Percentiles rank a stretch among this genome's conserved stretches.
Evolutionary conservation across 2,888 invertebrate species (phyloP).

Genomic region (Drosophila tripunctata): DNA sequence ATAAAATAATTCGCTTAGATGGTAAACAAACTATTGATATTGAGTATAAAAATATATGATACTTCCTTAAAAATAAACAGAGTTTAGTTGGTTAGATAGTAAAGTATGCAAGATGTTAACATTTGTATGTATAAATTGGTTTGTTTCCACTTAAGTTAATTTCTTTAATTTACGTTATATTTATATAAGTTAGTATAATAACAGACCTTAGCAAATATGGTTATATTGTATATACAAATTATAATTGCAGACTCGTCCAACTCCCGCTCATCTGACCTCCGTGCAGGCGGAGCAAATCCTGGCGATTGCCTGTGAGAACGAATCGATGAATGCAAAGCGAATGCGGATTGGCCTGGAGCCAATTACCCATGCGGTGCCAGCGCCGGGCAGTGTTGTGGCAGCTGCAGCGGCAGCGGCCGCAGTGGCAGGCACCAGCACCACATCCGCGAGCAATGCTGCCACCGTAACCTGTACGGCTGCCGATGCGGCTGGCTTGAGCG

Average conservation of each 20-base stretch:
- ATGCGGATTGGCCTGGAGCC: slow-evolving; percentile 98
- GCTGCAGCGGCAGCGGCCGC: slow-evolving; percentile 81
- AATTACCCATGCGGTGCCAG: slow-evolving; percentile 93
- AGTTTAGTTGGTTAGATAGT: no score
- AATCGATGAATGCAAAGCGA: slow-evolving; percentile 98
- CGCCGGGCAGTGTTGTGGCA: slow-evolving; percentile 82
- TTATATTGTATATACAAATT: no score
- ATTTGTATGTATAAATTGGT: no score
- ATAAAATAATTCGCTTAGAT: no score
- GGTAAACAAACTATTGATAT: no score
- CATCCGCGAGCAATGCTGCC: slow-evolving; percentile 74
- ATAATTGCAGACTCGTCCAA: slow-evolving; percentile 93
- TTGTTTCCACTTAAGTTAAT: no score
- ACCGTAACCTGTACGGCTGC: slow-evolving; percentile 75
- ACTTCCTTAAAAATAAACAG: no score
- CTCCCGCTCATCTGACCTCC: slow-evolving; percentile 97
- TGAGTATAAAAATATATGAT: no score
- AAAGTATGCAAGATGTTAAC: no score
- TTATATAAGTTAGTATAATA: no score
- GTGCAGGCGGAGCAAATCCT: slow-evolving; percentile 98
- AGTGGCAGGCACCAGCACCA: slow-evolving; percentile 75
- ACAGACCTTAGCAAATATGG: no score
- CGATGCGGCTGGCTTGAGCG: slow-evolving; percentile 70
- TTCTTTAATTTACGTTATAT: no score
- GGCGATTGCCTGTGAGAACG: slow-evolving; percentile 98